Conservation (phyloP, 2,888 invertebrate species). For the Polietes domitor region DNA sequence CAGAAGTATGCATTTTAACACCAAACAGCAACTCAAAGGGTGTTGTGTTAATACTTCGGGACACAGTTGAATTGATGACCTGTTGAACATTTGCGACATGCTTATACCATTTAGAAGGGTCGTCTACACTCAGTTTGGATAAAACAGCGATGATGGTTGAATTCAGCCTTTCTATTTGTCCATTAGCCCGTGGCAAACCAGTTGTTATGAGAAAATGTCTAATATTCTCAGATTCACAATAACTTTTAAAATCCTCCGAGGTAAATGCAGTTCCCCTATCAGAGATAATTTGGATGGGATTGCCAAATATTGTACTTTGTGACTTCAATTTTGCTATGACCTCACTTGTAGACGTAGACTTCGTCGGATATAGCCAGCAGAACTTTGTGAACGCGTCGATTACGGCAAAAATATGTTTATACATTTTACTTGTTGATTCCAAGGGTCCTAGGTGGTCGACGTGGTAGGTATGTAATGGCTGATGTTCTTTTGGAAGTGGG, state of each 20-base stretch:
- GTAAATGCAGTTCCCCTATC: constrained; percentile 75
- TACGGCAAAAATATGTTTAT: constrained; percentile 73
- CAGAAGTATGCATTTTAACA: constrained; percentile 36
- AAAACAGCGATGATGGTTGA: constrained; percentile 38
- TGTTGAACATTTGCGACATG: constrained; percentile 51
- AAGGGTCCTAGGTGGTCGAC: constrained; percentile 60
- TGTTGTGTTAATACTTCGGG: constrained; percentile 39
- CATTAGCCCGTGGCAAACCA: constrained; percentile 56
- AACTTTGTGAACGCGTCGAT: constrained; percentile 77
- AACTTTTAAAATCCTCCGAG: constrained; percentile 71
- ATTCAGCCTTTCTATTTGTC: constrained; percentile 59
- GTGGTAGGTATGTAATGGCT: constrained; percentile 45
- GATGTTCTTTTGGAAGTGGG: constrained; percentile 71
- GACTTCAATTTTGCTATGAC: constrained; percentile 3
- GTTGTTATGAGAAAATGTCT: constrained; percentile 54
- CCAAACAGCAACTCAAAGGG: constrained; percentile 49
- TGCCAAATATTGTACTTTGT: constrained; percentile 75
- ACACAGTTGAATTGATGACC: constrained; percentile 27
- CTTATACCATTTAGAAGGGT: constrained; percentile 51
- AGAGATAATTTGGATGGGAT: constrained; percentile 74
- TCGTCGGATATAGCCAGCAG: constrained; percentile 75
- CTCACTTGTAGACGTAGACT: constrained; percentile 15
- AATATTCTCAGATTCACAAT: constrained; percentile 73
- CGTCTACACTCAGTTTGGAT: constrained; percentile 52
- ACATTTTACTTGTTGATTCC: constrained; percentile 68